phyloP scores from a whole-genome alignment of 1,140 invertebrate genomes.

The Drosophila nigromelanica region DNA sequence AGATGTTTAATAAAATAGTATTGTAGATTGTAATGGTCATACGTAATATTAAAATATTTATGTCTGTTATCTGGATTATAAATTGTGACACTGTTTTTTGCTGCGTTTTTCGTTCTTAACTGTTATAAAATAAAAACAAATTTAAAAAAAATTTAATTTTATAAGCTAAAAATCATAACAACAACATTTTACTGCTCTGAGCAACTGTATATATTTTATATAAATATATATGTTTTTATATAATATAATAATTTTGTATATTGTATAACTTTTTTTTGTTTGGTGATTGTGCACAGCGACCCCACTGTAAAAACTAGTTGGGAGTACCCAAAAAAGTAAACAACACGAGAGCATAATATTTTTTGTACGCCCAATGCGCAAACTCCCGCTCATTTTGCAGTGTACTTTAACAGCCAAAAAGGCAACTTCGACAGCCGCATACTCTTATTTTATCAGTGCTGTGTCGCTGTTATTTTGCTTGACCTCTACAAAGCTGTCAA shows the following conservation, averaged over 20 bases:
- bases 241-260: too few species aligned
- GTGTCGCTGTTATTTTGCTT: constrained; percentile 5
- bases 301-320: constrained; percentile 28
- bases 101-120: too few species aligned
- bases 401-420: not conserved
- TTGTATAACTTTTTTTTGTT: too few species aligned
- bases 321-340: constrained; percentile 34
- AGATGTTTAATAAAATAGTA: not conserved
- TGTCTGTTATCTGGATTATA: too few species aligned
- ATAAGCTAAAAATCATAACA: too few species aligned
- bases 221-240: too few species aligned
- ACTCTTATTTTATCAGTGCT: constrained; percentile 12
- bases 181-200: too few species aligned
- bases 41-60: too few species aligned
- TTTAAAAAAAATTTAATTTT: too few species aligned
- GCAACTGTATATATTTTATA: too few species aligned
- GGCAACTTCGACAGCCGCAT: not conserved
- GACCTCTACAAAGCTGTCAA: constrained; percentile 29
- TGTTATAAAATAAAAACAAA: too few species aligned
- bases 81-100: too few species aligned
- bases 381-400: constrained; percentile 12
- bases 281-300: not conserved
- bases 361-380: constrained; percentile 23
- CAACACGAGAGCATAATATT: constrained; percentile 32
- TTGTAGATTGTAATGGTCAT: not conserved